phyloP scores from a whole-genome alignment of 2,797 vertebrate species.

The Malurus leucopterus region DNA sequence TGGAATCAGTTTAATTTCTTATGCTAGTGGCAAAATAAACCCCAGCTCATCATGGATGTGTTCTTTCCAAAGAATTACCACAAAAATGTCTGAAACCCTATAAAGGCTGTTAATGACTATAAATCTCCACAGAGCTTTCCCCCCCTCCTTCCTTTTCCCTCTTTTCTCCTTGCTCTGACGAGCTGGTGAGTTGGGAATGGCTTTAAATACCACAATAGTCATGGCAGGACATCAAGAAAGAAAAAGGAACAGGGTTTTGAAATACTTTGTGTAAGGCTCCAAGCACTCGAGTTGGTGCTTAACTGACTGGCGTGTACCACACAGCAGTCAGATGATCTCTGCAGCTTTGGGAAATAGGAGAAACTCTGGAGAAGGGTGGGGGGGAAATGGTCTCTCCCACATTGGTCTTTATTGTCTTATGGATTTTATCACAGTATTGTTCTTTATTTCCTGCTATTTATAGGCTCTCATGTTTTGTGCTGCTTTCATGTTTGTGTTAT shows the following conservation, averaged over 20 bases:
- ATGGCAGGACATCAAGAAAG: slow-evolving; percentile 62
- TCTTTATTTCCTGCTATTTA: slow-evolving; percentile 65
- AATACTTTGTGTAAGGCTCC: slow-evolving; percentile 33
- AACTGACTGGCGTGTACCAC: background rate
- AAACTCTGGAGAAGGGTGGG: slow-evolving; percentile 45
- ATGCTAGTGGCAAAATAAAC: slow-evolving; percentile 43
- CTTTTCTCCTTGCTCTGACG: slow-evolving; percentile 11
- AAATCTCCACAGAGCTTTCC: slow-evolving; percentile 28
- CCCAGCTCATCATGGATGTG: slow-evolving; percentile 9
- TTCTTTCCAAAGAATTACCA: slow-evolving; percentile 53
- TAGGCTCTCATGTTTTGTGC: slow-evolving; percentile 61
- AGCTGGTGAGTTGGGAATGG: slow-evolving; percentile 60
- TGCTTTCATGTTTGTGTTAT: slow-evolving; percentile 67
- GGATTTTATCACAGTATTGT: slow-evolving; percentile 67
- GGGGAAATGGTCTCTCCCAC: slow-evolving; percentile 47
- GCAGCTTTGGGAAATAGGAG: slow-evolving; percentile 58
- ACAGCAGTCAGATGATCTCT: slow-evolving; percentile 48
- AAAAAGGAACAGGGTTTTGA: slow-evolving; percentile 52
- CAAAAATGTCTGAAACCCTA: slow-evolving; percentile 56
- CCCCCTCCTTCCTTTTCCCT: background rate
- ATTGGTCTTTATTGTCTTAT: slow-evolving; percentile 65
- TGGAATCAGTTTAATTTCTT: slow-evolving; percentile 21
- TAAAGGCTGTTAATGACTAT: slow-evolving; percentile 50
- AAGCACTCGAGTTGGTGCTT: slow-evolving; percentile 37
- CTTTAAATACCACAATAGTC: slow-evolving; percentile 55